phyloP scores from a whole-genome alignment of 1,140 invertebrate species.

The Pseudobourletiella spinata region DNA sequence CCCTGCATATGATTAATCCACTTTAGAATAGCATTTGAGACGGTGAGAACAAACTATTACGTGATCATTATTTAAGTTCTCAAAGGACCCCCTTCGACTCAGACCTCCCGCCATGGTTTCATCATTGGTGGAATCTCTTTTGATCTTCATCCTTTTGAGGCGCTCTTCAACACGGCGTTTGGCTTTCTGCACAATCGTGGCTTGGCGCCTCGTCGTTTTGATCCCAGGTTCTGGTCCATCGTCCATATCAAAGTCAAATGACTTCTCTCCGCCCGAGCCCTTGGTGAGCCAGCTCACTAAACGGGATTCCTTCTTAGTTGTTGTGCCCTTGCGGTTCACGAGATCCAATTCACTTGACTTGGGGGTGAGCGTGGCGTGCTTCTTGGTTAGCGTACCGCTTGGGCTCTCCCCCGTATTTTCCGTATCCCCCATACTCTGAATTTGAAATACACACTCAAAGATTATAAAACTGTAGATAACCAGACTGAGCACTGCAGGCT shows the following conservation, averaged over 20 bases:
- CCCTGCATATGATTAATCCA: not conserved
- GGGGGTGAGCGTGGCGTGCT: constrained; percentile 38
- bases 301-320: constrained; percentile 24
- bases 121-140: constrained; percentile 35
- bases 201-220: constrained; percentile 30
- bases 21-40: not conserved
- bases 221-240: constrained; percentile 13
- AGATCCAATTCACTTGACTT: constrained; percentile 36
- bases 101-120: constrained; percentile 26
- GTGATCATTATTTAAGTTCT: constrained; percentile 30
- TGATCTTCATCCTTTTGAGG: constrained; percentile 52
- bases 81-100: constrained; percentile 28
- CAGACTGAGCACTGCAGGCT: no score
- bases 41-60: not conserved
- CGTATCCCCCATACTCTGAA: constrained; percentile 38
- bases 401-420: constrained; percentile 38
- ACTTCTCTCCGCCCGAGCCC: constrained; percentile 25
- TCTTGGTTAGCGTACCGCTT: constrained; percentile 35
- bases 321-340: constrained; percentile 22
- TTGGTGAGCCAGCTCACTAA: constrained; percentile 30
- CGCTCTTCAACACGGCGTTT: constrained; percentile 75
- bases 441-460: not conserved
- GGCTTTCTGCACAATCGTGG: constrained; percentile 55
- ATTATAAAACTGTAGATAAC: no score
- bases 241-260: constrained; percentile 29